phyloP scores from a whole-genome alignment of 2,888 invertebrate species.

The Phaonia tiefii region DNA sequence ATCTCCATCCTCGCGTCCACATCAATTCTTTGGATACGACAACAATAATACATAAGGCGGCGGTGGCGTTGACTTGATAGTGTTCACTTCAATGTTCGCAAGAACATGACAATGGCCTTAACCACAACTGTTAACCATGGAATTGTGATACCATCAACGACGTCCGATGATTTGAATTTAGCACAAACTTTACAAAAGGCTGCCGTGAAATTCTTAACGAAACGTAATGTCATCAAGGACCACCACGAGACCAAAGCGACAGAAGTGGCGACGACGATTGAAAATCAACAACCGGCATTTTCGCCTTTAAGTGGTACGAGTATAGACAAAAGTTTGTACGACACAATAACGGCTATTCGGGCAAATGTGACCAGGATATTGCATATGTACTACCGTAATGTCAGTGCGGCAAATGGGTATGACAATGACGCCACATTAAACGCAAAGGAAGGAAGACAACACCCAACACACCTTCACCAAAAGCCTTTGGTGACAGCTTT shows the following conservation, averaged over 20 bases:
- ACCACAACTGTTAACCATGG: conserved; percentile 20
- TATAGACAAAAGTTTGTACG: conserved; percentile 67
- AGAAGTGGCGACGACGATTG: not conserved
- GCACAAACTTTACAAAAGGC: conserved; percentile 45
- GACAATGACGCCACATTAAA: no score
- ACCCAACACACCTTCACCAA: no score
- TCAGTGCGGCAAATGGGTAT: conserved; percentile 62
- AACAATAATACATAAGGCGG: no score
- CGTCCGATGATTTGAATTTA: conserved; percentile 50
- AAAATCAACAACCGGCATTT: conserved; percentile 39
- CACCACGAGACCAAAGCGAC: conserved; percentile 4
- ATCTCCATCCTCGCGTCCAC: not conserved
- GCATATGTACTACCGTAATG: conserved; percentile 69
- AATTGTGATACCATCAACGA: conserved; percentile 23
- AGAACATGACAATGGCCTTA: conserved; percentile 59
- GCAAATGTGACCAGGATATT: conserved; percentile 70
- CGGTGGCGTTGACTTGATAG: not conserved
- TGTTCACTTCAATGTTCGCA: conserved; percentile 34
- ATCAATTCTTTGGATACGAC: no score
- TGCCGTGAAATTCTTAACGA: conserved; percentile 41
- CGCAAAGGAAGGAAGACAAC: no score
- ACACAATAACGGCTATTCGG: conserved; percentile 70
- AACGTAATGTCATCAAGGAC: conserved; percentile 41
- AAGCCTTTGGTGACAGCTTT: no score
- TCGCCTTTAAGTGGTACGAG: conserved; percentile 23